Base-by-base conservation (phyloP, 2,888 invertebrate genomes). In the Panorpa germanica region DNA sequence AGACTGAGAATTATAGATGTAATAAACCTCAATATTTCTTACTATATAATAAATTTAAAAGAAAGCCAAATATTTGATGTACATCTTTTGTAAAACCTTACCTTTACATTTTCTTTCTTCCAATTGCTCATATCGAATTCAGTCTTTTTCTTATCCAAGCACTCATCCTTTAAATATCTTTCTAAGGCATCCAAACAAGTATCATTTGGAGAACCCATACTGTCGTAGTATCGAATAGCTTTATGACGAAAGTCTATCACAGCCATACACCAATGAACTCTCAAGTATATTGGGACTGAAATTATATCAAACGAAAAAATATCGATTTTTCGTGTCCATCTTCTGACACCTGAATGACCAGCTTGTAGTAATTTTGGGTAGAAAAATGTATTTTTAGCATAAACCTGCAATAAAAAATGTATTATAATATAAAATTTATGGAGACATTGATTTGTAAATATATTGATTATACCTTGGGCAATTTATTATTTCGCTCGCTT, bases 371-470 rank as follows among this genome's bases (percentile, higher is more conserved):
- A 57, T 46, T 83, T 83, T 2, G 82, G 76, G 46, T 88, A 86
- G 53, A 96, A 96, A 57, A 96, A 96, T 0, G 96, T 96, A 48
- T 88, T 95, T 57, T 91, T 82, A 0, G 82, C 77, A 45, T 93
- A 80, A 2, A n/a, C n/a, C n/a, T n/a, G n/a, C n/a, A n/a, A n/a
- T n/a, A n/a, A n/a, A n/a, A n/a, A n/a, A n/a, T n/a, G n/a, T n/a
- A n/a, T n/a, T n/a, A n/a, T n/a, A n/a, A n/a, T n/a, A n/a, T n/a
- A n/a, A n/a, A n/a, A n/a, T n/a, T n/a, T n/a, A n/a, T n/a, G n/a
- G n/a, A n/a, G n/a, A n/a, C n/a, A n/a, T n/a, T n/a, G n/a, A n/a
- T n/a, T n/a, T n/a, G n/a, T n/a, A n/a, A n/a, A n/a, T n/a, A n/a
- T n/a, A n/a, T n/a, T n/a, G n/a, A n/a, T n/a, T n/a, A n/a, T n/a